Base-by-base conservation (phyloP, 2,797 vertebrate genomes). In the Moxostoma hubbsi region DNA sequence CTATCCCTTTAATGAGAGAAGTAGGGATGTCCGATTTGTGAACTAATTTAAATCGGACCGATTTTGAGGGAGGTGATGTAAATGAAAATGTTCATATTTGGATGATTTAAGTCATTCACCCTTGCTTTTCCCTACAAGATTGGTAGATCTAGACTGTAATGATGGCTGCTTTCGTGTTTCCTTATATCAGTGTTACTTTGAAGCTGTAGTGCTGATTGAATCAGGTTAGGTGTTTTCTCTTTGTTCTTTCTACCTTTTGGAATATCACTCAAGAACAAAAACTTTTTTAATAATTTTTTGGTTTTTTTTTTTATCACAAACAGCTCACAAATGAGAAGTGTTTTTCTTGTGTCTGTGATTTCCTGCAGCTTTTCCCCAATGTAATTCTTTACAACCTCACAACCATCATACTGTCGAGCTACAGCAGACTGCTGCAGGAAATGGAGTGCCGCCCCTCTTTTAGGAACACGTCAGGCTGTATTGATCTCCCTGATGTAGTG, bases 401-500 rank as follows among this genome's bases (percentile, higher is more conserved):
- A 16, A 11, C 8, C 63, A 11, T 7, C 43, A 15, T 62, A 13
- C 16, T 58, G 62, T 58, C 46, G 68, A 50, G 15, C 5, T 61
- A 15, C 6, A 45, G 12, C 61, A 13, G 16, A 53, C 12, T 2
- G 18, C n/a, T 45, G 4, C 15, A 73, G 62, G 51, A 81, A 59
- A 18, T 65, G 24, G 45, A 47, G 15, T 47, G 18, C 59, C 6
- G 15, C 45, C 53, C 53, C 16, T 10, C 59, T 75, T 46, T 43
- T 36, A 55, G 18, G 54, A 70, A 24, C 24, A 12, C 36, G 7
- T 66, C 53, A 63, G 57, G 43, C 74, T 54, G 6, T 71, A 84
- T 84, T 78, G 82, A 83, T 83, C 81, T 70, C 80, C 10, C 62
- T 0, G 24, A 63, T 63, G 16, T 16, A 53, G 53, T 74, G 53